Evolutionary conservation across 2,797 vertebrate species (phyloP).

Genomic region (Buceros bicornis): DNA sequence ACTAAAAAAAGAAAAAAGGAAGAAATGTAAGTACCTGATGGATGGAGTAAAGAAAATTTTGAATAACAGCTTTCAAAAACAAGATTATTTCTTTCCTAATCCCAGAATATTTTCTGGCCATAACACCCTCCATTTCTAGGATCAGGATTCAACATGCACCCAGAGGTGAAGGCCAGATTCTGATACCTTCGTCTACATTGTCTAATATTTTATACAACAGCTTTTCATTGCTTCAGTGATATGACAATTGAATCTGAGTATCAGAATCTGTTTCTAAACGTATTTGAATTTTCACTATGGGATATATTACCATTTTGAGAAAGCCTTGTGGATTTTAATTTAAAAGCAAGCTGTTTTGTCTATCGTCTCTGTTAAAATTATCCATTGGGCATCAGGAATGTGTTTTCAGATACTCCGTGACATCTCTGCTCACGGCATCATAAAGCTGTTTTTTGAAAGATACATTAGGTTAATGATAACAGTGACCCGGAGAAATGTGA

Average conservation of each 20-base stretch:
- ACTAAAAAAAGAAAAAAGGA: not conserved
- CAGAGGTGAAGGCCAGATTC: not conserved
- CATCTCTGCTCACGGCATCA: not conserved
- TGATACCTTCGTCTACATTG: not conserved
- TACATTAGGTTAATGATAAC: constrained; percentile 64
- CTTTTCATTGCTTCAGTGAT: not conserved
- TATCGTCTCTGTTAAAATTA: constrained; percentile 1
- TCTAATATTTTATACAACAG: not conserved
- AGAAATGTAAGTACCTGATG: not conserved
- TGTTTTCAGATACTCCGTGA: constrained; percentile 8
- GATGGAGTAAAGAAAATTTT: not conserved
- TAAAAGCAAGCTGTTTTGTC: not conserved
- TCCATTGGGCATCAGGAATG: not conserved
- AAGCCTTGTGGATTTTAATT: not conserved
- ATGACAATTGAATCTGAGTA: not conserved
- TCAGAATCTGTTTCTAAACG: not conserved
- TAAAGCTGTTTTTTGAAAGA: constrained; percentile 28
- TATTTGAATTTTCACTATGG: not conserved
- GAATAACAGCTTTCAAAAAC: not conserved
- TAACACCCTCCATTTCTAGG: not conserved
- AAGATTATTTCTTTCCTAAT: not conserved
- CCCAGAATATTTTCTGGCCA: not conserved
- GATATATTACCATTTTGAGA: not conserved
- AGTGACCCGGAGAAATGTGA: constrained; percentile 58
- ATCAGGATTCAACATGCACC: not conserved